Percentiles rank a stretch among this genome's conserved stretches.
These are phyloP conservation scores for Gobius niger DNA, from an alignment of 2,113 vertebrate genomes.

Conservation along the genomic window DNA sequence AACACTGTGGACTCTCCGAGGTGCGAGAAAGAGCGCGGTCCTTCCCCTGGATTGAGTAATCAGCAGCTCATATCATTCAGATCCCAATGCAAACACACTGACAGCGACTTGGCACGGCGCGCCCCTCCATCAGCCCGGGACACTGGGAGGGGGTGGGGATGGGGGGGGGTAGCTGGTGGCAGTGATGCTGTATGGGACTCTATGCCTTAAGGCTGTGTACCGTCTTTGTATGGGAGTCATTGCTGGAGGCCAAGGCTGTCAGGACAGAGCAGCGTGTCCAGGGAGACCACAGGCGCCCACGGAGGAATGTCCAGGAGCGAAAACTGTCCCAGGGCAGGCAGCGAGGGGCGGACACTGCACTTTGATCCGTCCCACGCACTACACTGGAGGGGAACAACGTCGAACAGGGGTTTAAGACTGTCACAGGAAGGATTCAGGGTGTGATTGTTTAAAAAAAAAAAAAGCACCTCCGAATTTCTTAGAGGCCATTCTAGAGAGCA, in stretches of 20 bases:
- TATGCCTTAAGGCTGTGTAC: conserved; percentile 49
- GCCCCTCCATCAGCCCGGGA: conserved; percentile 21
- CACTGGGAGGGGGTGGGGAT: conserved; percentile 23
- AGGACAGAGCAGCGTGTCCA: conserved; percentile 79
- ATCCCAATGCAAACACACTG: conserved; percentile 48
- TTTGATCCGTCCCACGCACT: conserved; percentile 16
- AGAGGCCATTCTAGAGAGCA: background rate
- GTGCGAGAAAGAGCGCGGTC: conserved; percentile 1
- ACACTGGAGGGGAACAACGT: background rate
- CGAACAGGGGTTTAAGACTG: background rate
- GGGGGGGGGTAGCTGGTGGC: conserved; percentile 42
- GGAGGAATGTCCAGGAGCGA: conserved; percentile 81
- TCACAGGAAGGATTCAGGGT: background rate
- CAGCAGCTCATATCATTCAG: conserved; percentile 48
- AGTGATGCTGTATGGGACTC: conserved; percentile 57
- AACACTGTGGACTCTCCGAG: too few species aligned
- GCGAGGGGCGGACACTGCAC: conserved; percentile 27
- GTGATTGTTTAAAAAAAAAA: background rate
- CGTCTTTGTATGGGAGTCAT: conserved; percentile 82
- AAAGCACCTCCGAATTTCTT: background rate
- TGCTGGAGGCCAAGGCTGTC: conserved; percentile 73
- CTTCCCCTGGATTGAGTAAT: conserved; percentile 49
- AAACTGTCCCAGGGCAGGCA: conserved; percentile 29
- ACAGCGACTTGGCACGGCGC: conserved; percentile 46
- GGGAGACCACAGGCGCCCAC: conserved; percentile 77